phyloP scores from a whole-genome alignment of 2,888 invertebrate species.

The Chrysolina oricalcia region DNA sequence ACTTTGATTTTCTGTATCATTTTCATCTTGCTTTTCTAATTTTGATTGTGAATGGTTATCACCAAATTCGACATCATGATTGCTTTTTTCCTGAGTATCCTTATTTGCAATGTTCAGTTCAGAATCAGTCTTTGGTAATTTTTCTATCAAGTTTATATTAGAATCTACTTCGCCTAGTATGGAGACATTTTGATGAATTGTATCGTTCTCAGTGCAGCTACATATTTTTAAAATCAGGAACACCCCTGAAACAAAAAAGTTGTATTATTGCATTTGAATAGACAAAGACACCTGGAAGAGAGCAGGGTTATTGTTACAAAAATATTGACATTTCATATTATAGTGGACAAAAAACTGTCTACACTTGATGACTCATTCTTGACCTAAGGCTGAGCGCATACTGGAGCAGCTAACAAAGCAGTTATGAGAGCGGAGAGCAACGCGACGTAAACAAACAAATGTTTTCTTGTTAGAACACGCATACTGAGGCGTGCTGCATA shows the following conservation, averaged over 20 bases:
- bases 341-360: too few species aligned
- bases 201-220: slow-evolving; percentile 35
- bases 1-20: slow-evolving; percentile 16
- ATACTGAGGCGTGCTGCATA: too few species aligned
- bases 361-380: too few species aligned
- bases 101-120: slow-evolving; percentile 48
- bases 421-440: too few species aligned
- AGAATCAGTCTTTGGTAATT: slow-evolving; percentile 65
- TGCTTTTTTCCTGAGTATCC: slow-evolving; percentile 41
- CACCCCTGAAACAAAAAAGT: slow-evolving; percentile 59
- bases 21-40: neutral
- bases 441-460: too few species aligned
- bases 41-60: slow-evolving; percentile 18
- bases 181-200: slow-evolving; percentile 46
- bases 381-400: too few species aligned
- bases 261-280: too few species aligned
- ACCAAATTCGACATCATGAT: slow-evolving; percentile 31
- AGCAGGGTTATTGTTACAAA: too few species aligned
- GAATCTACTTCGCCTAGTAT: slow-evolving; percentile 49
- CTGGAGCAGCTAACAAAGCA: too few species aligned
- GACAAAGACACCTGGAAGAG: too few species aligned
- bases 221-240: slow-evolving; percentile 58
- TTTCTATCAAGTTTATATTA: slow-evolving; percentile 55
- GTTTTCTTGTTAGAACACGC: too few species aligned
- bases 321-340: too few species aligned